phyloP scores from a whole-genome alignment of 2,797 vertebrate genomes.

The Platalea minor region DNA sequence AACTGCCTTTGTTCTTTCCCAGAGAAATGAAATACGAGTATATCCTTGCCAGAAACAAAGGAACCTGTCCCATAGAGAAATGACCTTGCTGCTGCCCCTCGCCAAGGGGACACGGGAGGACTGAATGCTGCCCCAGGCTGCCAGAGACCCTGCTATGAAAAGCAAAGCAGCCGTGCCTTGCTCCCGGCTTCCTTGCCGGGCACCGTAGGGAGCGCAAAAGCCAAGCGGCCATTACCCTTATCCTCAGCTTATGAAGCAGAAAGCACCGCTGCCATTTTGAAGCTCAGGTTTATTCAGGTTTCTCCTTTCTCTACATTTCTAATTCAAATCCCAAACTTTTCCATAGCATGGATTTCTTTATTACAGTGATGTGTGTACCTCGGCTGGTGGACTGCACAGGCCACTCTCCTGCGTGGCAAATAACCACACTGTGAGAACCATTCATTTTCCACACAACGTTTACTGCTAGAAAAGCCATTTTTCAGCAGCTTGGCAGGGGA shows the following conservation, averaged over 20 bases:
- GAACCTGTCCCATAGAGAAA: not conserved
- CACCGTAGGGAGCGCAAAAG: fast-evolving
- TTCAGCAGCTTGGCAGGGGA: not conserved
- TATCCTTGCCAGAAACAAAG: not conserved
- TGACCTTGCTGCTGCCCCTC: not conserved
- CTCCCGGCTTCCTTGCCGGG: fast-evolving
- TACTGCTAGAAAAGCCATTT: not conserved
- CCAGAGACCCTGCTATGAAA: fast-evolving
- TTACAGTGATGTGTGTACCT: not conserved
- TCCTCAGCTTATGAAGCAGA: not conserved
- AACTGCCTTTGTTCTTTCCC: not conserved
- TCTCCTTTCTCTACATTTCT: not conserved
- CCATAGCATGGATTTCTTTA: not conserved
- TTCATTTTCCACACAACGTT: fast-evolving
- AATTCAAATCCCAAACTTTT: not conserved
- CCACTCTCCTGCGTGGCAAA: not conserved
- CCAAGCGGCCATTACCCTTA: no score
- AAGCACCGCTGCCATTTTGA: not conserved
- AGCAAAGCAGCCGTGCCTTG: fast-evolving
- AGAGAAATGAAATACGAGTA: not conserved
- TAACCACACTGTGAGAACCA: fast-evolving
- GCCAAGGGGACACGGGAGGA: not conserved
- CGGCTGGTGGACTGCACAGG: not conserved
- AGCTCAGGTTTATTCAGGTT: not conserved
- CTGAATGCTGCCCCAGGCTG: not conserved